Evolutionary conservation across 1,140 invertebrate species (phyloP), one percentile per base, ranked within the genome.

Genomic region (Archegozetes longisetosus): DNA sequence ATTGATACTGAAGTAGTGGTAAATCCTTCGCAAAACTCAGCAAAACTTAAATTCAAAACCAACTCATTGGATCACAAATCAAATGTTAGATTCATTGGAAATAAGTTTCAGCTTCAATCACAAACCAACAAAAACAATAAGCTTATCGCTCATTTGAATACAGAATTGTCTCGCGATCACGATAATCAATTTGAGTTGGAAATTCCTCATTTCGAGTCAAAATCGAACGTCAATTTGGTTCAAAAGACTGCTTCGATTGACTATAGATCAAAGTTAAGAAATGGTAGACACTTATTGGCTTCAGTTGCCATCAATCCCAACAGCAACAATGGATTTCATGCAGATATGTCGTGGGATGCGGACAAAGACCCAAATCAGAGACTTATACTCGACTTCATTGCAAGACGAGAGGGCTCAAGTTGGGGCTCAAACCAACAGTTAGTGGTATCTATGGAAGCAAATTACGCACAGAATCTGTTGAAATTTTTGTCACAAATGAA

Each of bases 301-400:
- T 58, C 57, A 20, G 26, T 58, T 20, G n/a, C n/a, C n/a, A n/a
- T n/a, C n/a, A n/a, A n/a, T n/a, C n/a, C n/a, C n/a, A 12, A 20
- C 2, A 26, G 12, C 17, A 47, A 58, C 9, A 24, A 23, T 2
- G n/a, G 13, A n/a, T 58, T 58, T 49, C 57, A 51, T 23, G 48
- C 57, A 26, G 59, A 61, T 6, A 24, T 61, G 26, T 22, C 58
- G 17, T 61, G 59, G 59, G 59, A 61, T 32, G 40, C 24, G n/a
- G 46, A 61, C 23, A 55, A 27, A 17, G 58, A 61, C 40, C 52
- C 59, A 2, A 4, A 20, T 9, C 20, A 32, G 9, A 62, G 26
- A 17, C 29, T 61, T 2, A n/a, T 17, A 4, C 6, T 58, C 14
- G 47, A 58, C 14, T 12, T 49, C 9, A 17, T 12, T 25, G 26